Evolutionary conservation across 2,888 invertebrate genomes (phyloP).

Genomic region (Labia minor): DNA sequence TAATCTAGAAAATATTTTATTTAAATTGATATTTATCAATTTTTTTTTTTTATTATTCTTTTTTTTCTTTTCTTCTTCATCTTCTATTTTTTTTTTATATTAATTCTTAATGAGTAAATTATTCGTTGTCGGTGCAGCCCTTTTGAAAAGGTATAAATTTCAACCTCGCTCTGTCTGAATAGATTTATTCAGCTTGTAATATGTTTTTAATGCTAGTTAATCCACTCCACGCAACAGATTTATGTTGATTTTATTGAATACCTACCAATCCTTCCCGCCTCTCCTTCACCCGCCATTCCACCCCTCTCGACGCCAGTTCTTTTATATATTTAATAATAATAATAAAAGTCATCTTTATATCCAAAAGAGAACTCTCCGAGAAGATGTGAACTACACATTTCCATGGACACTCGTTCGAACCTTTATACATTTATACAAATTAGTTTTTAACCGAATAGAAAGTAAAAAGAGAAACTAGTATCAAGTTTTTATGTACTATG

Average conservation of each 20-base stretch:
- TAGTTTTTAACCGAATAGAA: slow-evolving; percentile 5
- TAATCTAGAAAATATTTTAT: too few relatives aligned
- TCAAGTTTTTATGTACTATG: not conserved
- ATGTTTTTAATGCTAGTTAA: slow-evolving; percentile 8
- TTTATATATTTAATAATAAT: slow-evolving; percentile 13
- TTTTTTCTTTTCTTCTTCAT: not conserved
- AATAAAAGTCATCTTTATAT: not conserved
- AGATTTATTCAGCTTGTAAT: slow-evolving; percentile 7
- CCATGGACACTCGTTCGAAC: too few relatives aligned
- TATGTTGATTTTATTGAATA: slow-evolving; percentile 5
- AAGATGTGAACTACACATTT: not conserved
- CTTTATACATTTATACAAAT: not conserved
- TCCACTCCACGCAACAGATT: slow-evolving; percentile 6
- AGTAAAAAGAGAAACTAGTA: not conserved
- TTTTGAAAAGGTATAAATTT: slow-evolving; percentile 13
- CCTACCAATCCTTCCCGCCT: not conserved
- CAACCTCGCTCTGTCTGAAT: not conserved
- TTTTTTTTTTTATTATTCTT: too few relatives aligned
- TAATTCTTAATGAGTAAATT: not conserved
- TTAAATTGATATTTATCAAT: too few relatives aligned
- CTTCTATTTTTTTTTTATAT: not conserved
- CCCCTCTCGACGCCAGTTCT: not conserved
- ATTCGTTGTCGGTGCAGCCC: slow-evolving; percentile 1
- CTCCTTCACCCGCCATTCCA: too few relatives aligned
- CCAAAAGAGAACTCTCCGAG: not conserved